Base-by-base conservation (phyloP, 2,888 invertebrate genomes). In the Trichogramma dendrolimi region DNA sequence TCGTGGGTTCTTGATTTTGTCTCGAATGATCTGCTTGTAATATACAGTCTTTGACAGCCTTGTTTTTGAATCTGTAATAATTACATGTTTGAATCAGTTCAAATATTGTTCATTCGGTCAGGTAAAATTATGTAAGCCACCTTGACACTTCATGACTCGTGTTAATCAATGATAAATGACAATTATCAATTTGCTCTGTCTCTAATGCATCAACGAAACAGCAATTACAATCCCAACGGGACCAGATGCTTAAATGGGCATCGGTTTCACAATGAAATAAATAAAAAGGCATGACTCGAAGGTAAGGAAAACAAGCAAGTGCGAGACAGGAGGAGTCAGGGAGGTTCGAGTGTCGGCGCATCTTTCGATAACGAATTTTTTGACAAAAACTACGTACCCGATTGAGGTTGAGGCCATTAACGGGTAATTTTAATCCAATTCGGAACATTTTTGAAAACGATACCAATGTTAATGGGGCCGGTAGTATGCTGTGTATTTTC, bases 351-450 rank as follows among this genome's bases (percentile, higher is more conserved):
- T 27, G 27, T 27, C 27, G 27, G 27, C 27, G 27, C 27, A 27
- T 27, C 27, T 27, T 27, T 27, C 27, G 27, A 27, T 27, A 27
- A 27, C 27, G 27, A 27, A 27, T 27, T 27, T 14, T 14, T 14
- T 27, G 27, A 27, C 27, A 27, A 27, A 2, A 27, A 27, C 27
- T 72, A 75, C 75, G 63, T 71, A 79, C 76, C 72, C 74, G 74
- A 71, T 73, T 75, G 61, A 79, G 68, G 41, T 64, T 64, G 46
- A 56, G 55, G 70, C 76, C 75, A 70, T 75, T 75, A 72, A 74
- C 77, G 74, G 80, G 75, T 71, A 77, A 78, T 79, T 80, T 80
- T 71, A 78, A 71, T 71, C 78, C 77, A 71, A 78, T 72, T 76
- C 79, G 78, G 69, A 78, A 75, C 80, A 80, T 80, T 73, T 73